These are phyloP conservation scores for Ophion obscuratus DNA, from an alignment of 2,888 invertebrate species.

Conservation along the genomic window DNA sequence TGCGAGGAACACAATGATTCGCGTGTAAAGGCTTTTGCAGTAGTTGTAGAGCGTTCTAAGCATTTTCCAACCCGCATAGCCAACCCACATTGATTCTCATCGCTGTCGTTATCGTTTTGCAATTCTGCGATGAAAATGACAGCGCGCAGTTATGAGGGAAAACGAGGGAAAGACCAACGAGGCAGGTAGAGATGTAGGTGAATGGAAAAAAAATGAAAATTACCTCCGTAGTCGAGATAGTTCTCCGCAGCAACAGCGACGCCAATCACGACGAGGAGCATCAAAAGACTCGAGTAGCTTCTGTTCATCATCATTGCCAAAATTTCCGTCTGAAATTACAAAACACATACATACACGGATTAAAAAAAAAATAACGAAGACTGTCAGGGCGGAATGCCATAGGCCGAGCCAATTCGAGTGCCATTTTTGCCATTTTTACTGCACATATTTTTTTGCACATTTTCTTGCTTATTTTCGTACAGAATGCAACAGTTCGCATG, in stretches of 20 bases:
- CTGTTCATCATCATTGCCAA: constrained; percentile 72
- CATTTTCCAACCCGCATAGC: constrained; percentile 11
- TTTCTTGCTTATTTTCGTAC: no score
- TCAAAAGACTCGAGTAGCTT: constrained; percentile 63
- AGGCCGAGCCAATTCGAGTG: no score
- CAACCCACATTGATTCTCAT: not conserved
- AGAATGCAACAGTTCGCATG: no score
- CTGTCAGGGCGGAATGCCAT: not conserved
- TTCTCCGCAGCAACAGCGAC: constrained; percentile 72
- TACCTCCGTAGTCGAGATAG: constrained; percentile 78
- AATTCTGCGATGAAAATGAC: constrained; percentile 4
- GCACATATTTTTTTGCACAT: no score
- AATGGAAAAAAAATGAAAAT: constrained; percentile 7
- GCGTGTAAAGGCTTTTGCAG: not conserved
- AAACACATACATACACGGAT: not conserved
- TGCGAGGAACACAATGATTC: not conserved
- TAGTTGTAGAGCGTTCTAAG: not conserved
- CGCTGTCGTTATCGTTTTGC: not conserved
- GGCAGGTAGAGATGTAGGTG: not conserved
- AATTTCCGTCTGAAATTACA: constrained; percentile 38
- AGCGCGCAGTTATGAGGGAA: not conserved
- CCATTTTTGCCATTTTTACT: no score
- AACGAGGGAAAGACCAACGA: no score
- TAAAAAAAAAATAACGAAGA: constrained; percentile 14
- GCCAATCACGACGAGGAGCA: constrained; percentile 71